phyloP scores from a whole-genome alignment of 2,113 vertebrate species.

The Otocyon megalotis region DNA sequence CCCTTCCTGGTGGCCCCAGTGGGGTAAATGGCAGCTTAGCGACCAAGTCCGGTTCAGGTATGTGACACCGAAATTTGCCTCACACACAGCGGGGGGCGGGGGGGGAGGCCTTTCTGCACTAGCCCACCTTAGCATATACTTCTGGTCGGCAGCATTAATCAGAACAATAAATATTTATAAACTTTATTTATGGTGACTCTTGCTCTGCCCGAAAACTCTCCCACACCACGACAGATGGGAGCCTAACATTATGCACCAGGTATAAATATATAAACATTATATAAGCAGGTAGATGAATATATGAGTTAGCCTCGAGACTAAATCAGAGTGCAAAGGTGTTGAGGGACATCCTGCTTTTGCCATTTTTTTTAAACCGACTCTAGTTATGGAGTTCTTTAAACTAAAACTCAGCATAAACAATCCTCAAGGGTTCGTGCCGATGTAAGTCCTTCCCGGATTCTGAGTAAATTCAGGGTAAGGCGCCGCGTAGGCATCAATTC shows the following conservation, averaged over 20 bases:
- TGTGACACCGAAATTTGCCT: too few species aligned
- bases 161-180: neutral
- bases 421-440: neutral
- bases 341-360: neutral
- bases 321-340: neutral
- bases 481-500: neutral
- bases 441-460: neutral
- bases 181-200: neutral
- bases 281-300: neutral
- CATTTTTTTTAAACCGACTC: neutral
- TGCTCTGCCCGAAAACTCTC: neutral
- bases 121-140: too few species aligned
- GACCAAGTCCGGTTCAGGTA: neutral
- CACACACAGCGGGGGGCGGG: too few species aligned
- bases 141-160: fast-evolving
- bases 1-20: too few species aligned
- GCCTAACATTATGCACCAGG: neutral
- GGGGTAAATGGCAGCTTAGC: fast-evolving
- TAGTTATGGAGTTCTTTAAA: neutral
- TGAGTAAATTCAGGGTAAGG: neutral
- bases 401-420: too few species aligned
- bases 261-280: neutral
- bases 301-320: neutral
- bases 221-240: too few species aligned
- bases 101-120: too few species aligned